Conservation (phyloP, 2,888 invertebrate genomes). For the Lordiphosa fenestrarum region DNA sequence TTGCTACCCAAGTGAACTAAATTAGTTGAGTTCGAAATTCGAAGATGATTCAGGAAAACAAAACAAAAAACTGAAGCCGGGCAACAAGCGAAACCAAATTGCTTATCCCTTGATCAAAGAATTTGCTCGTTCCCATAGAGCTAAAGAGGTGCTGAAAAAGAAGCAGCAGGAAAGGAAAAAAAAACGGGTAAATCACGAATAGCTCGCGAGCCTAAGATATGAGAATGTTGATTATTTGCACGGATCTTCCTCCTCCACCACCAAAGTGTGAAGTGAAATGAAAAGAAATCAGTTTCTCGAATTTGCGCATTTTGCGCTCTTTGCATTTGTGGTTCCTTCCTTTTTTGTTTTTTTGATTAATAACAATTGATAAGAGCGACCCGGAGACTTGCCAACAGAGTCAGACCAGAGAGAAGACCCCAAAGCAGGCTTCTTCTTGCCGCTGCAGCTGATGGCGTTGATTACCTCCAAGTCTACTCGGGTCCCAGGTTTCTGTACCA, state of each 20-base stretch:
- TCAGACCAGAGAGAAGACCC: constrained; percentile 11
- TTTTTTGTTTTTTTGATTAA: constrained; percentile 70
- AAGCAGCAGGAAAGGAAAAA: constrained; percentile 6
- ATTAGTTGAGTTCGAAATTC: constrained; percentile 50
- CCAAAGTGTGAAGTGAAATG: constrained; percentile 59
- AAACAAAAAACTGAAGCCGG: not conserved
- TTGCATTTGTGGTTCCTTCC: constrained; percentile 31
- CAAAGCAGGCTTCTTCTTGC: constrained; percentile 16
- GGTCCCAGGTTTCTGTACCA: constrained; percentile 12
- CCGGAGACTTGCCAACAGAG: constrained; percentile 9
- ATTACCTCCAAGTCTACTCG: constrained; percentile 37
- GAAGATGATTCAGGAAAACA: constrained; percentile 13
- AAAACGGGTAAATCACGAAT: constrained; percentile 71
- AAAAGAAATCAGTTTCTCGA: constrained; percentile 48
- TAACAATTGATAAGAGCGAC: constrained; percentile 69
- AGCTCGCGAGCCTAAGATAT: constrained; percentile 60
- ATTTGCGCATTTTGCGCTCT: constrained; percentile 63
- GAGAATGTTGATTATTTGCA: constrained; percentile 74
- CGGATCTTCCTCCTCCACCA: constrained; percentile 33
- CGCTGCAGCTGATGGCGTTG: constrained; percentile 63
- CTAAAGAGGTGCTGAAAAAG: constrained; percentile 59
- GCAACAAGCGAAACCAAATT: constrained; percentile 34
- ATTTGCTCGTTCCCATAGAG: constrained; percentile 63
- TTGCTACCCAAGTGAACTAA: constrained; percentile 48
- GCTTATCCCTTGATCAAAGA: constrained; percentile 64